These are phyloP conservation scores for Eristalis arbustorum DNA, from an alignment of 2,888 invertebrate genomes.

Conservation along the genomic window DNA sequence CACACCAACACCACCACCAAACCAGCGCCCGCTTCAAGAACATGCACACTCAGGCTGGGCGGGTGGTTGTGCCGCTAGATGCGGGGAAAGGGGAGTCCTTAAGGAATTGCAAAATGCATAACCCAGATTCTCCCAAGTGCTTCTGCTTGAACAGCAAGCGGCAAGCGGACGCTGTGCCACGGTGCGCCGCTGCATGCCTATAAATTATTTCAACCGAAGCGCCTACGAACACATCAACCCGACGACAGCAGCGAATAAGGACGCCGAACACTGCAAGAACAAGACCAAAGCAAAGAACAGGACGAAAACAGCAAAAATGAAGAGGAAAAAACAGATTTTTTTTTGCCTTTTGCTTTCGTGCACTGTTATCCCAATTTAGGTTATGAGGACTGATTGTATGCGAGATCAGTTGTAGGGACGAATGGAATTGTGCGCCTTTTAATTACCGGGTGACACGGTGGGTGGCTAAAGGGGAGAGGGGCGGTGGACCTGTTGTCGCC, in stretches of 20 bases:
- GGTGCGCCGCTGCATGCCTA: slow-evolving; percentile 22
- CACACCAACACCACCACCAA: too few species aligned
- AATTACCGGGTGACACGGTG: slow-evolving; percentile 42
- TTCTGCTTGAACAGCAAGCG: slow-evolving; percentile 45
- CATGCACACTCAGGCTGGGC: background rate
- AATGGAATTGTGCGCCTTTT: slow-evolving; percentile 39
- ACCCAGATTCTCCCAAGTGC: slow-evolving; percentile 56
- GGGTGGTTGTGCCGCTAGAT: background rate
- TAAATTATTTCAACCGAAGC: slow-evolving; percentile 54
- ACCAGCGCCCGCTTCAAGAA: background rate
- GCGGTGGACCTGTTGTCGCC: slow-evolving; percentile 17
- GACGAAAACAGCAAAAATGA: background rate
- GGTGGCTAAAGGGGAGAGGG: too few species aligned
- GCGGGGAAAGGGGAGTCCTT: slow-evolving; percentile 23
- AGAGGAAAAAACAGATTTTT: background rate
- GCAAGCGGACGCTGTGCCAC: background rate
- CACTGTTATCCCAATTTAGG: slow-evolving; percentile 29
- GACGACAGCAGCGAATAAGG: background rate
- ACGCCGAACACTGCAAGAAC: background rate
- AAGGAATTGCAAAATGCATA: slow-evolving; percentile 65
- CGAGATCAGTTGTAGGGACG: slow-evolving; percentile 4
- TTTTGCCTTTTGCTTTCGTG: too few species aligned
- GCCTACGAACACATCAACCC: slow-evolving; percentile 27
- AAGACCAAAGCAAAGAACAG: slow-evolving; percentile 3
- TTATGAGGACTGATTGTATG: slow-evolving; percentile 52